These are phyloP conservation scores for Anabas testudineus DNA, from an alignment of 2,797 vertebrate species.

Conservation along the genomic window DNA sequence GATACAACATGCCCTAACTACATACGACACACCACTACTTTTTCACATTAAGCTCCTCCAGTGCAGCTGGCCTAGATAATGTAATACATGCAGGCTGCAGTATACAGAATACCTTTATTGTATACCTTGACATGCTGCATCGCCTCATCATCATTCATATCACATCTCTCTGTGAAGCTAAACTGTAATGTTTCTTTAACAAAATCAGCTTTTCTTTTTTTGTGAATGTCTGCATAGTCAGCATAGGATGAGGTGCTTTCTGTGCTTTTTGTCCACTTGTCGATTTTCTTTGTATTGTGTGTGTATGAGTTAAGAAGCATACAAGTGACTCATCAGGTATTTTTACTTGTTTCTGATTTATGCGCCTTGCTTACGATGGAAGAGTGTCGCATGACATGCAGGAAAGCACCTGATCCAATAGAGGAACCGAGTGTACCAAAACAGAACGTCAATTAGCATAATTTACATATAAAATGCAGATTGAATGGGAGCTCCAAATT, in stretches of 20 bases:
- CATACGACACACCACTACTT: constrained; percentile 39
- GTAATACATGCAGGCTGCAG: constrained; percentile 26
- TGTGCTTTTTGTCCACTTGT: not conserved
- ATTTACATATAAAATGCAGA: constrained; percentile 40
- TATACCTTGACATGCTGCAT: constrained; percentile 39
- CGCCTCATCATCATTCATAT: constrained; percentile 36
- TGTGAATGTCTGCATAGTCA: constrained; percentile 9
- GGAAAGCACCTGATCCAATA: constrained; percentile 34
- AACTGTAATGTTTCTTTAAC: constrained; percentile 10
- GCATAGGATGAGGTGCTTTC: not conserved
- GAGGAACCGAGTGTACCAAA: constrained; percentile 22
- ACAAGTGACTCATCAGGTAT: not conserved
- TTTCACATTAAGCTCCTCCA: constrained; percentile 53
- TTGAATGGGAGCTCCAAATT: constrained; percentile 30
- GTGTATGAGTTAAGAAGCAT: constrained; percentile 10
- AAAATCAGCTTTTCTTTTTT: constrained; percentile 19
- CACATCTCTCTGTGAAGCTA: constrained; percentile 7
- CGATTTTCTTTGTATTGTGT: not conserved
- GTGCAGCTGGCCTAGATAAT: constrained; percentile 47
- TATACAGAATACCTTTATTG: constrained; percentile 13
- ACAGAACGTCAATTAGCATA: constrained; percentile 41
- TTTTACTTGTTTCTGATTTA: constrained; percentile 10
- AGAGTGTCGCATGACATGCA: constrained; percentile 12
- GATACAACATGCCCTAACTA: constrained; percentile 32
- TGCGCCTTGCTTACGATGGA: too few species aligned